Base-by-base conservation (phyloP, 2,797 vertebrate species). In the Siniperca undulata region DNA sequence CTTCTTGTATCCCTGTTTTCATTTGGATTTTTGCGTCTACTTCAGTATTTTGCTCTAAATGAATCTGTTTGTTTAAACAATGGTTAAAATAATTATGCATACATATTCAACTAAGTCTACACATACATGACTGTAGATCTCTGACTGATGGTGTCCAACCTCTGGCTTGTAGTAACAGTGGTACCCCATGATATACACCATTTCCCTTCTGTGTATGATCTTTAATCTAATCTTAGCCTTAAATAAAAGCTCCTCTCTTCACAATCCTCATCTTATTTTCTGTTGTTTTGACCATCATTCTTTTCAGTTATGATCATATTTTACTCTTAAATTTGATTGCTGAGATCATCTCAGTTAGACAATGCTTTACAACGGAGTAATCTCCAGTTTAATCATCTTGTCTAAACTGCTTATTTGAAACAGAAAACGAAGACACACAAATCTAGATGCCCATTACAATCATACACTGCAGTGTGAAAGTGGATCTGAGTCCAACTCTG, bases 401-500 rank as follows among this genome's bases (percentile, higher is more conserved):
- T 68, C 19, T 6, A 19, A 58, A n/a, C 17, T 22, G 30, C 40
- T 72, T 34, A 68, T 12, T 64, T 12, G 9, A 60, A 27, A 62
- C 7, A 44, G 19, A 61, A 71, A 69, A 50, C 40, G 3, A 30
- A 55, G 19, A 8, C 1, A 0, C 42, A 52, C n/a, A 34, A 42
- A 55, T 55, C 20, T 30, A 50, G 13, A 52, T 65, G 22, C 65
- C 48, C 12, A 12, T 60, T 78, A 36, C n/a, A 30, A 70, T 76
- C 7, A 66, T 40, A 5, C 27, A 65, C 13, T 78, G 19, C 16
- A 46, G 16, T 30, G 19, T 46, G 1, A 27, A 64, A 67, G 12
- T 36, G n/a, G 24, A 65, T 64, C 9, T 34, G n/a, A 68, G 20
- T 24, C 40, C 27, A 53, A 27, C 22, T 16, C 22, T n/a, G 44